These are phyloP conservation scores for Drosophila novamexicana DNA, from an alignment of 1,140 invertebrate species.

Conservation along the genomic window DNA sequence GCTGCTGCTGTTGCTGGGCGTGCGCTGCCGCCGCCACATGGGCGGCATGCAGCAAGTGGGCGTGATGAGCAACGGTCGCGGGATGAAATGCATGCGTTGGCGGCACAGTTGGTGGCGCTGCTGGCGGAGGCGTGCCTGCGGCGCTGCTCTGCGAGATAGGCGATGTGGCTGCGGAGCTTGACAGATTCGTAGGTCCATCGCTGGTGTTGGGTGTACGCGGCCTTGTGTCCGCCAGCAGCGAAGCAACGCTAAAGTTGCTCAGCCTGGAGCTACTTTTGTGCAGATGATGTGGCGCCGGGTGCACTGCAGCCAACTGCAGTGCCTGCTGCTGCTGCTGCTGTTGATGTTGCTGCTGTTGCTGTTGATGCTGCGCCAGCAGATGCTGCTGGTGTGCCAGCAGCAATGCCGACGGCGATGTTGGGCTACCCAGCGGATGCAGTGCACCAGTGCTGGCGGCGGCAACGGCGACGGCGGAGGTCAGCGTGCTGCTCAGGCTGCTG, in stretches of 20 bases:
- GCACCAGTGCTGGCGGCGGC: slow-evolving; percentile 32
- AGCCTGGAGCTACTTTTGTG: slow-evolving; percentile 85
- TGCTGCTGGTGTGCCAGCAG: slow-evolving; percentile 86
- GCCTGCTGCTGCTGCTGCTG: slow-evolving; percentile 84
- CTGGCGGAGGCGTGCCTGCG: slow-evolving; percentile 64
- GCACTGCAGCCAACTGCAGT: slow-evolving; percentile 65
- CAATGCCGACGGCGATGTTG: slow-evolving; percentile 85
- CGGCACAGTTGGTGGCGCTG: slow-evolving; percentile 39
- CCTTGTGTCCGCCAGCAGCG: slow-evolving; percentile 88
- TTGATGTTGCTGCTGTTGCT: slow-evolving; percentile 68
- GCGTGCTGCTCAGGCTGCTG: slow-evolving; percentile 43
- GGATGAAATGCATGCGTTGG: slow-evolving; percentile 70
- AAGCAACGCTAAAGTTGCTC: slow-evolving; percentile 89
- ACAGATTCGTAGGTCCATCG: slow-evolving; percentile 83
- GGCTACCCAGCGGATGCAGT: slow-evolving; percentile 64
- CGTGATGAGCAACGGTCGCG: slow-evolving; percentile 79
- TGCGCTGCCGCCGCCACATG: slow-evolving; percentile 74
- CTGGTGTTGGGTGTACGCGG: slow-evolving; percentile 79
- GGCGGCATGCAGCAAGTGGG: slow-evolving; percentile 75
- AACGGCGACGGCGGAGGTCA: slow-evolving; percentile 31
- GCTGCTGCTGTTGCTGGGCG: slow-evolving; percentile 66
- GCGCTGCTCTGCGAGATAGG: slow-evolving; percentile 71
- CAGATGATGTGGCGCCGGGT: slow-evolving; percentile 79
- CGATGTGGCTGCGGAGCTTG: slow-evolving; percentile 71
- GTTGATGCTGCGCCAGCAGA: slow-evolving; percentile 68